A percentile compares a stretch with the other conserved stretches of the same genome.
phyloP scores from a whole-genome alignment of 2,797 vertebrate species.

The Mus minutoides region DNA sequence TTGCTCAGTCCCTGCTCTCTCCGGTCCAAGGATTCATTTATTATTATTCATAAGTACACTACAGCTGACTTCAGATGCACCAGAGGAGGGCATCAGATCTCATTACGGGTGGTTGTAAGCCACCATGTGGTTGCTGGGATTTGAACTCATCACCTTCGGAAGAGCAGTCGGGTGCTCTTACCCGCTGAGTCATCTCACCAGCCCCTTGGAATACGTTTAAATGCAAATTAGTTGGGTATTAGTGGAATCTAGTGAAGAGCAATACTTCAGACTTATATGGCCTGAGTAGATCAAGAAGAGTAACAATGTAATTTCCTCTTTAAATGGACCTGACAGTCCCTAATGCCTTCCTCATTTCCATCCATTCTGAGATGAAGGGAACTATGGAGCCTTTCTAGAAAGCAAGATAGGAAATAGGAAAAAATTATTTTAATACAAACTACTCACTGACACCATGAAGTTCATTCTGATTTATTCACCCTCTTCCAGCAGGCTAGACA shows the following conservation, averaged over 20 bases:
- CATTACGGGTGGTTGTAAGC: too few species aligned
- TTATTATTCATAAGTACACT: too few species aligned
- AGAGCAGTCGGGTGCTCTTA: too few species aligned
- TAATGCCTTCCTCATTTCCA: conserved; percentile 30
- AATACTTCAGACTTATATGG: background rate
- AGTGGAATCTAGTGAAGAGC: conserved; percentile 16
- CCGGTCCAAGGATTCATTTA: too few species aligned
- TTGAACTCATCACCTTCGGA: too few species aligned
- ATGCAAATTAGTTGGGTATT: background rate
- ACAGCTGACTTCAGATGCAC: too few species aligned
- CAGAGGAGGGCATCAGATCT: too few species aligned
- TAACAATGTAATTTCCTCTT: conserved; percentile 58
- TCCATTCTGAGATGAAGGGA: background rate
- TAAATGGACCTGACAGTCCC: conserved; percentile 37
- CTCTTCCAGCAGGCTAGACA: background rate
- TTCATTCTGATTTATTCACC: background rate
- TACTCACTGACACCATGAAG: background rate
- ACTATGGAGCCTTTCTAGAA: background rate
- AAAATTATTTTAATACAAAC: background rate
- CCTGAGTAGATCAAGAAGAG: conserved; percentile 56
- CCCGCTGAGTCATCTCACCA: too few species aligned
- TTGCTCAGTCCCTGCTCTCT: too few species aligned
- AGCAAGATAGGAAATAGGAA: conserved; percentile 35
- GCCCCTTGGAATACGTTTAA: background rate
- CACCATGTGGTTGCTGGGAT: too few species aligned